Evolutionary conservation across 2,113 vertebrate species (phyloP).

Genomic region (Cisticola juncidis): DNA sequence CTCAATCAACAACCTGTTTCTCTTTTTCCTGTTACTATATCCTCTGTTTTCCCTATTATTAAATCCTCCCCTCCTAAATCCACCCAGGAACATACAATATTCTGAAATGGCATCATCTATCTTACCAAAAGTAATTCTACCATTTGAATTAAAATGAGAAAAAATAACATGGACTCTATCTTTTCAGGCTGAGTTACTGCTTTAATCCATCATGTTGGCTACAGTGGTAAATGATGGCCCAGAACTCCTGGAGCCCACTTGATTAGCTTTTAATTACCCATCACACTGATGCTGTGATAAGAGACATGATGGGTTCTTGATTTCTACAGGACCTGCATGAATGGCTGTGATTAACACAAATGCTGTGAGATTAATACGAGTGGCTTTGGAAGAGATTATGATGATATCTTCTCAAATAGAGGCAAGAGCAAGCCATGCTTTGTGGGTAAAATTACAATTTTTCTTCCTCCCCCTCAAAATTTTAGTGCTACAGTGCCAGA

Average conservation of each 20-base stretch:
- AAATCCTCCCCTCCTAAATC: not conserved
- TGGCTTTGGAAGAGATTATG: not conserved
- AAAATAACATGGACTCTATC: not conserved
- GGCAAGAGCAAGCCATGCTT: not conserved
- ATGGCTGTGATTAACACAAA: not conserved
- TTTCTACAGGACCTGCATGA: not conserved
- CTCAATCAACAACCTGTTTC: not conserved
- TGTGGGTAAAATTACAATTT: not conserved
- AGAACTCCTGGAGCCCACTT: not conserved
- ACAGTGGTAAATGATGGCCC: not conserved
- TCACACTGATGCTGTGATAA: not conserved
- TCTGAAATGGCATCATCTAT: not conserved
- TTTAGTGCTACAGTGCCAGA: not conserved
- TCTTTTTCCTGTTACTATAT: not conserved
- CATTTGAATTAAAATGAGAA: not conserved
- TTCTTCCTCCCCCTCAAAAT: not conserved
- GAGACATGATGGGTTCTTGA: not conserved
- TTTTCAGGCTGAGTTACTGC: not conserved
- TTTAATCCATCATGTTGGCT: constrained; percentile 5
- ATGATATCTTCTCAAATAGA: not conserved
- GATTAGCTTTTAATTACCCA: constrained; percentile 20
- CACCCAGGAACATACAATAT: not conserved
- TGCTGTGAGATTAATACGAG: not conserved
- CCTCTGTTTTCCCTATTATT: not conserved
- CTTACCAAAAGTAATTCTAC: not conserved